These are phyloP conservation scores for Sylvilagus bachmani DNA, from an alignment of 2,113 vertebrate species.

Conservation along the genomic window DNA sequence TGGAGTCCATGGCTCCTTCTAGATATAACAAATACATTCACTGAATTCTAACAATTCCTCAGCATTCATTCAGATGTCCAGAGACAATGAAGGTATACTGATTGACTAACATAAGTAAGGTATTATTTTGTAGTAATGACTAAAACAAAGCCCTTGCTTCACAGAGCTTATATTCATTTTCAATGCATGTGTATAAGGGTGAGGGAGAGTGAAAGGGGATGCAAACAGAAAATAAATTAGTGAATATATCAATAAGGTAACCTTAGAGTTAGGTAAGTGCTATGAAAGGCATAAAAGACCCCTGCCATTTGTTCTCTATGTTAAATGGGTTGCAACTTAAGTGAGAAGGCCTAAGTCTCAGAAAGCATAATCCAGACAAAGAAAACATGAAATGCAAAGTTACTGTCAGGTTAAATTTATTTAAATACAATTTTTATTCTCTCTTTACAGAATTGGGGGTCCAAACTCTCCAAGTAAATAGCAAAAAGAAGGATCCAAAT, in stretches of 20 bases:
- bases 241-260: conserved; percentile 1
- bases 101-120: background rate
- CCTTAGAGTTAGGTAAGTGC: background rate
- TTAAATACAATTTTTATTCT: conserved; percentile 20
- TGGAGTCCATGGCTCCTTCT: background rate
- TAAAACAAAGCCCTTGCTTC: conserved; percentile 8
- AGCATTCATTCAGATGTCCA: conserved; percentile 41
- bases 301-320: conserved; percentile 20
- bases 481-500: conserved; percentile 37
- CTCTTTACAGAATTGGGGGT: conserved; percentile 42
- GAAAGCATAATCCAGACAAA: background rate
- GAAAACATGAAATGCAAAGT: conserved; percentile 55
- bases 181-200: background rate
- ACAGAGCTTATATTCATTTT: background rate
- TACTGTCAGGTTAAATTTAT: background rate
- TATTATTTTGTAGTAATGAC: background rate
- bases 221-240: background rate
- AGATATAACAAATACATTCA: conserved; percentile 57
- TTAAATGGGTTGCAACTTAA: background rate
- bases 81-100: background rate
- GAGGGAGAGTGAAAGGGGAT: background rate
- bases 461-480: conserved; percentile 29
- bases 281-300: background rate
- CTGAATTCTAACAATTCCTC: conserved; percentile 49
- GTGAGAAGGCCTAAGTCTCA: conserved; percentile 2